These are phyloP conservation scores for Polypterus bichir DNA, from an alignment of 2,113 vertebrate species.

Conservation along the genomic window DNA sequence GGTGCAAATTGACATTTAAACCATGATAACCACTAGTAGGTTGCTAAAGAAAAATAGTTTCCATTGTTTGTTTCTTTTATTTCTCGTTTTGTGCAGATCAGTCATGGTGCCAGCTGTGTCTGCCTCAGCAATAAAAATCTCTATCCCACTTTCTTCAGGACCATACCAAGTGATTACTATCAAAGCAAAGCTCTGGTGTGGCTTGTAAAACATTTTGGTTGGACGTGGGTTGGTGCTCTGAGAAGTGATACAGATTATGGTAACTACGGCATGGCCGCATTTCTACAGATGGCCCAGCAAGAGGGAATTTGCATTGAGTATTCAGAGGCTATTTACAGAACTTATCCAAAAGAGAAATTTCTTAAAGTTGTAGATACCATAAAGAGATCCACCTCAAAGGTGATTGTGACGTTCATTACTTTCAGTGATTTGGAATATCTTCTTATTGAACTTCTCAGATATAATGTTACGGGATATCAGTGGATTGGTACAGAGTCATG, in stretches of 20 bases:
- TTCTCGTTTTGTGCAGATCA: neutral
- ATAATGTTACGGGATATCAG: slow-evolving; percentile 5
- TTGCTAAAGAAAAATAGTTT: neutral
- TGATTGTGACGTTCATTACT: slow-evolving; percentile 2
- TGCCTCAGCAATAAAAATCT: neutral
- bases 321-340: slow-evolving; percentile 1
- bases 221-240: slow-evolving; percentile 9
- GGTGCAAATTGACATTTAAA: neutral
- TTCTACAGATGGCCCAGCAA: neutral
- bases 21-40: neutral
- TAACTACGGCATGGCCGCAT: slow-evolving; percentile 1
- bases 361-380: slow-evolving; percentile 4
- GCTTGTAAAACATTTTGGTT: slow-evolving; percentile 8
- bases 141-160: neutral
- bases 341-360: slow-evolving; percentile 3
- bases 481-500: slow-evolving; percentile 4
- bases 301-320: slow-evolving; percentile 2
- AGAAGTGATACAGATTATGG: slow-evolving; percentile 8
- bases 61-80: neutral
- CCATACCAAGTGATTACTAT: slow-evolving; percentile 3
- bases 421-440: neutral
- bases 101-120: neutral
- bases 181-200: neutral
- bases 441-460: neutral
- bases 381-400: slow-evolving; percentile 5